These are phyloP conservation scores for Heliothis peltigera DNA, from an alignment of 2,888 invertebrate genomes.

Conservation along the genomic window DNA sequence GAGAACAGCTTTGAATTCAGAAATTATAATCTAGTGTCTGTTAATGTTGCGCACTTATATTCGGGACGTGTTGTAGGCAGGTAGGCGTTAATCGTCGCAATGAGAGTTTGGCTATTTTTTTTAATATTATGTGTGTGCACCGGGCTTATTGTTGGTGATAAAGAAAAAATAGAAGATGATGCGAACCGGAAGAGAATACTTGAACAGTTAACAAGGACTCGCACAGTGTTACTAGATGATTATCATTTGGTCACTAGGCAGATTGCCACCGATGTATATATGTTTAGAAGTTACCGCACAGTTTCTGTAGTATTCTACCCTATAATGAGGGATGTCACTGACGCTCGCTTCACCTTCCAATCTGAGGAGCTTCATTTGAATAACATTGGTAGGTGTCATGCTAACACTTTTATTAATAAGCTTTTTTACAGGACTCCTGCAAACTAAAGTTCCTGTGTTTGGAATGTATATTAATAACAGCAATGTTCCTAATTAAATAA, in stretches of 20 bases:
- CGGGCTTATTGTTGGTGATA: conserved; percentile 76
- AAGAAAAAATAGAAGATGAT: conserved; percentile 78
- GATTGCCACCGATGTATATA: conserved; percentile 85
- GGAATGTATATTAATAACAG: conserved; percentile 9
- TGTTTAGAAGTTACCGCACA: conserved; percentile 85
- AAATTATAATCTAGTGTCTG: conserved; percentile 21
- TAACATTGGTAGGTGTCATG: conserved; percentile 82
- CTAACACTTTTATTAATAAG: conserved; percentile 42
- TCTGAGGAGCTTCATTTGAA: conserved; percentile 87
- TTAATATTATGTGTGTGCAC: conserved; percentile 78
- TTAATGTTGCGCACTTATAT: conserved; percentile 41
- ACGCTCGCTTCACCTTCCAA: conserved; percentile 86
- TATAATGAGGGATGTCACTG: conserved; percentile 80
- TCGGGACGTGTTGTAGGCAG: conserved; percentile 61
- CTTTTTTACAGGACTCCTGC: conserved; percentile 7
- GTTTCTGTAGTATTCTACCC: conserved; percentile 85
- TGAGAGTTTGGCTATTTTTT: conserved; percentile 77
- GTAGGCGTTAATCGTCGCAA: conserved; percentile 74
- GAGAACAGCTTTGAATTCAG: conserved; percentile 37
- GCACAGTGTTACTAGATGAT: conserved; percentile 80
- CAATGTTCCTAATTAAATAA: not conserved
- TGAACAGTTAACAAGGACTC: conserved; percentile 81
- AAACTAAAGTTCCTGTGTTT: conserved; percentile 2
- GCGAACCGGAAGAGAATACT: conserved; percentile 80
- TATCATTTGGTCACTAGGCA: conserved; percentile 85